Base-by-base conservation (phyloP, 2,797 vertebrate species). In the Chrysocyon brachyurus region DNA sequence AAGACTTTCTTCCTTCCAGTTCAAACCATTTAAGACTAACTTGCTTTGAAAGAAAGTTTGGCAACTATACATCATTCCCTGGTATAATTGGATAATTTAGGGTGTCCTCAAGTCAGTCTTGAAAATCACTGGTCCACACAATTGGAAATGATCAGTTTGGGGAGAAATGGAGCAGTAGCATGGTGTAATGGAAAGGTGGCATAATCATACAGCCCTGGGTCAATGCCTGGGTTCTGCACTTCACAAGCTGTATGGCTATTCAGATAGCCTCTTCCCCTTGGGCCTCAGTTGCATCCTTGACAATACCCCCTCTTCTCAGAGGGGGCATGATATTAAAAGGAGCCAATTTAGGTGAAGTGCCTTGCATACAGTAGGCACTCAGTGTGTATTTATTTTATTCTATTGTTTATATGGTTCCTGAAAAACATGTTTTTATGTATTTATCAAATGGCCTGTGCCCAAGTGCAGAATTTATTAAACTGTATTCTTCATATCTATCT, bases 61-160 rank as follows among this genome's bases (percentile, higher is more conserved):
- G 87, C 82, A 68, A 59, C 26, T 54, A n/a, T 24, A 54, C 36
- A 36, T 84, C 52, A 90, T 95, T 28, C 56, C 33, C 85, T 79
- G 52, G 70, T 78, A 66, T 95, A 97, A 96, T 52, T 96, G 92
- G 90, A 94, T 97, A 97, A 98, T 98, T 88, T 57, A 73, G 85
- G 92, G 95, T 96, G 16, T 97, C 57, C 57, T 88, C 52, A 52
- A 82, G 61, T 70, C 90, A 46, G 95, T 78, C 92, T 64, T 96
- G 85, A 72, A 96, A 97, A 96, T 97, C 97, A 96, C 96, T 75
- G 85, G 90, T 83, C 36, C 78, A 83, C 36, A n/a, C 66, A 54
- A 57, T 66, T 96, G 90, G 77, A 98, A 97, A 97, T 94, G 92
- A 97, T 49, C 26, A 0, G 81, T 83, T 86, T 97, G 56, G 61